Conservation (phyloP, 2,888 invertebrate genomes). For the Drosophila eohydei region DNA sequence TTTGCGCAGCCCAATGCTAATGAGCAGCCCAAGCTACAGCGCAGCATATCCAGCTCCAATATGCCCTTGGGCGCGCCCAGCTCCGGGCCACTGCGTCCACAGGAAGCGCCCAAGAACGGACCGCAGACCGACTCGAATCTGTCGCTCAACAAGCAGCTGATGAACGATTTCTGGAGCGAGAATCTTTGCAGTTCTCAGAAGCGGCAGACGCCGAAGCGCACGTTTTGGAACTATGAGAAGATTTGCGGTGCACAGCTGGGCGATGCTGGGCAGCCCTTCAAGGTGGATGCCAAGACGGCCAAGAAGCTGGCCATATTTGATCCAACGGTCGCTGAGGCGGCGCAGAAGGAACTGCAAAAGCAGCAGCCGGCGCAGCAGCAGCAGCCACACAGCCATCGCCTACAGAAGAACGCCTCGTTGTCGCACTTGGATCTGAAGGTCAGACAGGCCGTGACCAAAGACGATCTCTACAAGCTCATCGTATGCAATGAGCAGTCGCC, state of each 20-base stretch:
- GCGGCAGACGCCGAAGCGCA: slow-evolving; percentile 80
- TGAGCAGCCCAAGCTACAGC: slow-evolving; percentile 75
- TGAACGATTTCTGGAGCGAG: slow-evolving; percentile 85
- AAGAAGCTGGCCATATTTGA: slow-evolving; percentile 83
- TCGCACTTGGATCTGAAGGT: slow-evolving; percentile 84
- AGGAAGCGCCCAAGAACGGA: slow-evolving; percentile 47
- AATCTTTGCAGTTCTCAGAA: slow-evolving; percentile 82
- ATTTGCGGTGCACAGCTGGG: slow-evolving; percentile 80
- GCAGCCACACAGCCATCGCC: slow-evolving; percentile 50
- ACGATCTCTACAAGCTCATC: slow-evolving; percentile 84
- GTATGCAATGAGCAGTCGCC: slow-evolving; percentile 82
- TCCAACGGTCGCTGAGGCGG: slow-evolving; percentile 83
- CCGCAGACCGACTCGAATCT: slow-evolving; percentile 78
- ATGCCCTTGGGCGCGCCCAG: slow-evolving; percentile 63
- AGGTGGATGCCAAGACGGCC: slow-evolving; percentile 82
- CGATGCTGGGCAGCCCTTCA: slow-evolving; percentile 79
- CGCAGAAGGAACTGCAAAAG: slow-evolving; percentile 79
- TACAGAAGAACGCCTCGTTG: slow-evolving; percentile 84
- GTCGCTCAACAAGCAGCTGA: slow-evolving; percentile 82
- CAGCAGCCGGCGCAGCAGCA: slow-evolving; percentile 56
- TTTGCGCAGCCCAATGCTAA: slow-evolving; percentile 54
- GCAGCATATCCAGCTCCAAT: slow-evolving; percentile 84
- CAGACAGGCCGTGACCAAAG: slow-evolving; percentile 84
- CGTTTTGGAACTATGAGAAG: slow-evolving; percentile 85
- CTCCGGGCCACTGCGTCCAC: slow-evolving; percentile 29